A percentile compares a stretch with the other conserved stretches of the same genome.
Evolutionary conservation across 2,113 vertebrate species (phyloP).

Genomic region (Semnopithecus entellus): DNA sequence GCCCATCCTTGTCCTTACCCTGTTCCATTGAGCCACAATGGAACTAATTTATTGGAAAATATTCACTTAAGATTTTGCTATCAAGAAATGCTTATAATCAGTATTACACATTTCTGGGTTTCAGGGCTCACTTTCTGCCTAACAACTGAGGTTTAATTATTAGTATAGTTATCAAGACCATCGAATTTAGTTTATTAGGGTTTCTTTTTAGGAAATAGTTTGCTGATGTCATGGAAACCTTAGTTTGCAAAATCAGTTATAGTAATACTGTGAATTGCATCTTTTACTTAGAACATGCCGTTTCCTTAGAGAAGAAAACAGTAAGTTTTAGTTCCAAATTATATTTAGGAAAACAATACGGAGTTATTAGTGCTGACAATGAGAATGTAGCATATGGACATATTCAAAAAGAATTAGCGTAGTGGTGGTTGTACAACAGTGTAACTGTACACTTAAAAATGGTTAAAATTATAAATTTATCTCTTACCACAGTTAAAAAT

Average conservation of each 20-base stretch:
- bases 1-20: not conserved
- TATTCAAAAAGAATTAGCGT: slow-evolving; percentile 14
- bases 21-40: not conserved
- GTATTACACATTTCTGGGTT: not conserved
- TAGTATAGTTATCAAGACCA: slow-evolving; percentile 1
- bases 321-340: not conserved
- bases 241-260: not conserved
- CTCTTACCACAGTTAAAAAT: slow-evolving; percentile 6
- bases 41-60: slow-evolving; percentile 19
- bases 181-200: not conserved
- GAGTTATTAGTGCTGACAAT: not conserved
- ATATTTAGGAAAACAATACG: slow-evolving; percentile 17
- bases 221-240: slow-evolving; percentile 8
- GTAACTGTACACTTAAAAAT: not conserved
- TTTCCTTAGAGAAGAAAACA: slow-evolving; percentile 33
- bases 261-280: not conserved
- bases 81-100: slow-evolving; percentile 3
- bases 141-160: slow-evolving; percentile 5
- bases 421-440: not conserved
- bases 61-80: not conserved
- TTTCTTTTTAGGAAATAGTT: slow-evolving; percentile 29
- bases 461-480: not conserved
- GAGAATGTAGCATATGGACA: not conserved
- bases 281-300: slow-evolving; percentile 22
- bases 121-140: not conserved